phyloP scores from a whole-genome alignment of 1,140 invertebrate genomes.

The Plectrocnemia conspersa region DNA sequence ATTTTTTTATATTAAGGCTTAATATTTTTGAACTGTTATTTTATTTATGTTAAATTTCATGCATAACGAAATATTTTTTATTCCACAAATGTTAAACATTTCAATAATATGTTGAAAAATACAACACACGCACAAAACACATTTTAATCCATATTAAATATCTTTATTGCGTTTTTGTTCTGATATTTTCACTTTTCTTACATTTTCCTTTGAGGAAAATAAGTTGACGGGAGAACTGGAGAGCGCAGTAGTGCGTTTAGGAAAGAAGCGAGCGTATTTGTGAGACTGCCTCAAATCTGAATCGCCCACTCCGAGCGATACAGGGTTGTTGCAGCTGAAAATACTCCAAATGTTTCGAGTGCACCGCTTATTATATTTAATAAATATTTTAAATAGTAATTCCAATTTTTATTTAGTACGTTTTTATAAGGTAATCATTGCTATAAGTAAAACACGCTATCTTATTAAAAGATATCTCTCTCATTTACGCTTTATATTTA shows the following conservation, averaged over 20 bases:
- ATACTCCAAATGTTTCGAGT: not conserved
- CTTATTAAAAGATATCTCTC: no score
- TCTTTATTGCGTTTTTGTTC: no score
- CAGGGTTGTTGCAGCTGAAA: slow-evolving; percentile 8
- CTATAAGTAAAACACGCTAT: no score
- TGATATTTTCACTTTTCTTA: no score
- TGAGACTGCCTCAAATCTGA: slow-evolving; percentile 11
- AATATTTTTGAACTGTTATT: no score
- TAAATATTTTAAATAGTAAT: no score
- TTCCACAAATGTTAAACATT: not conserved
- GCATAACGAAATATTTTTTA: not conserved
- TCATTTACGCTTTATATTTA: no score
- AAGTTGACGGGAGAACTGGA: slow-evolving; percentile 10
- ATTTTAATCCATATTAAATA: no score
- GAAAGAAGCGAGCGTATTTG: slow-evolving; percentile 17
- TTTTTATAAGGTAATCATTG: no score
- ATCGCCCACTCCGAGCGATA: slow-evolving; percentile 9
- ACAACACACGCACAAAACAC: not conserved
- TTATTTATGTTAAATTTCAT: not conserved
- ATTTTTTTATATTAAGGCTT: no score
- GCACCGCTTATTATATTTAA: no score
- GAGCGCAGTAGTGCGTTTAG: slow-evolving; percentile 16
- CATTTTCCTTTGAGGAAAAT: slow-evolving; percentile 16
- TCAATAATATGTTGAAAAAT: not conserved
- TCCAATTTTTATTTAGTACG: no score